Conservation (phyloP, 2,888 invertebrate species). For the Callyntrura sp. region DNA sequence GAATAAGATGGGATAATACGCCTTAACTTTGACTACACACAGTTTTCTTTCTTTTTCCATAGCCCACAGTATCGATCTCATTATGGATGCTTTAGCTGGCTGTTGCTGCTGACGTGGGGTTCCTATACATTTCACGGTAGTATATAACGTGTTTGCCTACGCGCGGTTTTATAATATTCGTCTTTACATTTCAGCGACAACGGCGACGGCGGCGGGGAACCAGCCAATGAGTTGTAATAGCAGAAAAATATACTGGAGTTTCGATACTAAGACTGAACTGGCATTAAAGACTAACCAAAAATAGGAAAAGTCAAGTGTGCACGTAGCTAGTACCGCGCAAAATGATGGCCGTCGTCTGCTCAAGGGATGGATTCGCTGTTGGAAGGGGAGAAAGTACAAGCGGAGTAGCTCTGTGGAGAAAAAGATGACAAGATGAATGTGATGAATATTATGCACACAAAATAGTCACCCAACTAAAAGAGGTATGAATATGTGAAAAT, state of each 20-base stretch:
- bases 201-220: not conserved
- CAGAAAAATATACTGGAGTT: not conserved
- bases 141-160: not conserved
- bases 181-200: not conserved
- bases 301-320: slow-evolving; percentile 25
- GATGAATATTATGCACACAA: slow-evolving; percentile 4
- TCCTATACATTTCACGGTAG: not conserved
- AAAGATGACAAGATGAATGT: slow-evolving; percentile 22
- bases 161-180: slow-evolving; percentile 4
- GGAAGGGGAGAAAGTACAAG: not conserved
- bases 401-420: not conserved
- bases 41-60: not conserved
- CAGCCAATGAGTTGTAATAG: not conserved
- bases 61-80: slow-evolving; percentile 14
- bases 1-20: slow-evolving; percentile 21
- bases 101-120: not conserved
- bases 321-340: not conserved
- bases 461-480: not conserved
- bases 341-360: slow-evolving; percentile 4
- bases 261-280: not conserved
- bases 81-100: slow-evolving; percentile 19
- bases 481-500: not conserved
- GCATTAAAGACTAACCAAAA: slow-evolving; percentile 11
- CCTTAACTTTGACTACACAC: slow-evolving; percentile 7
- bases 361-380: slow-evolving; percentile 22